phyloP scores from a whole-genome alignment of 1,140 invertebrate species.

The Drosophila watanabei region DNA sequence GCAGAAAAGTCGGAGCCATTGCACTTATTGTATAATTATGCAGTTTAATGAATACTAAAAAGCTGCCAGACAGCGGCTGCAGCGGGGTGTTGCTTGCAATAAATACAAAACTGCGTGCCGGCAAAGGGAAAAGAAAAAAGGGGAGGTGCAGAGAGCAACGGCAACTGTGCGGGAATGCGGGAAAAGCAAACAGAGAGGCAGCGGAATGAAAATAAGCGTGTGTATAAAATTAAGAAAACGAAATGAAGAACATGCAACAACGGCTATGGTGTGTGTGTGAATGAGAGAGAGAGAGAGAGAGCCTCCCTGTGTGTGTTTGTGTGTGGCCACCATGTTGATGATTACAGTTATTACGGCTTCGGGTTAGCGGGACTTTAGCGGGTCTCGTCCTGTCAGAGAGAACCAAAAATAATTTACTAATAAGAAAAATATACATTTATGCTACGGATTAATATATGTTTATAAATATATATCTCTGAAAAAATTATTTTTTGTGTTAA shows the following conservation, averaged over 20 bases:
- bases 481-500: neutral
- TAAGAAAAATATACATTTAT: neutral
- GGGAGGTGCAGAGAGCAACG: neutral
- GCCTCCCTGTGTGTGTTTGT: constrained; percentile 11
- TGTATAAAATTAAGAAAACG: constrained; percentile 81
- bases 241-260: constrained; percentile 55
- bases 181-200: constrained; percentile 49
- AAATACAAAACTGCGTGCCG: constrained; percentile 59
- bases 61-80: constrained; percentile 42
- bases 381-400: neutral
- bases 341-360: constrained; percentile 75
- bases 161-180: constrained; percentile 7
- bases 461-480: neutral
- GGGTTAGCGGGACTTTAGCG: constrained; percentile 52
- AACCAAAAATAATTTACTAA: neutral
- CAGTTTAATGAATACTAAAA: constrained; percentile 83
- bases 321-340: constrained; percentile 65
- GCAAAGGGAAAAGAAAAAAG: constrained; percentile 5
- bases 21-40: constrained; percentile 83
- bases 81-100: constrained; percentile 43
- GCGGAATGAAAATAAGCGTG: constrained; percentile 72
- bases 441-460: neutral
- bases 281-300: constrained; percentile 5
- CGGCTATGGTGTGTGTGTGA: constrained; percentile 18
- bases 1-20: constrained; percentile 63